Conservation (phyloP, 1,140 invertebrate genomes). For the Trichoplusia ni region DNA sequence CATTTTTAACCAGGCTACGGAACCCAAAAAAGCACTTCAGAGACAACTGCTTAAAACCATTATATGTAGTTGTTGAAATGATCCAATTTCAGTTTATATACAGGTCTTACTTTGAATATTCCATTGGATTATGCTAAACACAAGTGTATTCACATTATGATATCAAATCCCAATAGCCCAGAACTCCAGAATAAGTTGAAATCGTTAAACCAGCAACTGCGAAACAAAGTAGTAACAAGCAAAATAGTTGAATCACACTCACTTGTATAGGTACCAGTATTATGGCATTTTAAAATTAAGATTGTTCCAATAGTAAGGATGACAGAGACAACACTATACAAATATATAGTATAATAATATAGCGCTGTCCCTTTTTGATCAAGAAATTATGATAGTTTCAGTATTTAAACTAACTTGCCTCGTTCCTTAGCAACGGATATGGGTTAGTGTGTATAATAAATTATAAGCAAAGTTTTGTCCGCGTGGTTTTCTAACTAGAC, state of each 20-base stretch:
- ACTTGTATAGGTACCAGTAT: not conserved
- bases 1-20: too few relatives aligned
- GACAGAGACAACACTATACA: too few relatives aligned
- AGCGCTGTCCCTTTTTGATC: too few relatives aligned
- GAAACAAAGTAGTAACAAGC: slow-evolving; percentile 11
- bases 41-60: too few relatives aligned
- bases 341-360: too few relatives aligned
- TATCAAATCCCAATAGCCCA: not conserved
- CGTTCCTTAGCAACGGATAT: slow-evolving; percentile 33
- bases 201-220: not conserved
- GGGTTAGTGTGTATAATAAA: slow-evolving; percentile 22
- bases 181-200: slow-evolving; percentile 5
- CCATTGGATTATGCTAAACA: too few relatives aligned
- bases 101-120: too few relatives aligned
- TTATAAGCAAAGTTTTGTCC: slow-evolving; percentile 33
- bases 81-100: too few relatives aligned
- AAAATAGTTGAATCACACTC: slow-evolving; percentile 7
- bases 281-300: not conserved
- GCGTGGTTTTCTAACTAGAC: slow-evolving; percentile 29
- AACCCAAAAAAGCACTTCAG: too few relatives aligned
- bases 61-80: too few relatives aligned
- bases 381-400: too few relatives aligned
- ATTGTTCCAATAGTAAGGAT: too few relatives aligned
- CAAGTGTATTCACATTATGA: not conserved
- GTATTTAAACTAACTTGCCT: slow-evolving; percentile 2